Base-by-base conservation (phyloP, 2,888 invertebrate genomes). In the Caenorhabditis drosophilae region DNA sequence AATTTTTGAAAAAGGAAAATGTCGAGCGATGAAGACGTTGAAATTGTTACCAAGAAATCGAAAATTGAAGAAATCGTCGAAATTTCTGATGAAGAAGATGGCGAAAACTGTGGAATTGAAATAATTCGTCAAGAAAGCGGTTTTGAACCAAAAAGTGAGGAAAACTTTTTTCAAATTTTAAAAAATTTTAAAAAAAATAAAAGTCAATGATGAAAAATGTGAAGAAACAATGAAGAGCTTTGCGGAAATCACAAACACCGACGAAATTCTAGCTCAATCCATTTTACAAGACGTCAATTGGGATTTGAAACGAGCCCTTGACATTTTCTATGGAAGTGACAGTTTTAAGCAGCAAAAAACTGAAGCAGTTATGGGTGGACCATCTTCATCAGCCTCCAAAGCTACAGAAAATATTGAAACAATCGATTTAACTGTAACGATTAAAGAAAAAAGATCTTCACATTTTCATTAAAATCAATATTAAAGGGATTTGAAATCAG, bases 251-350 rank as follows among this genome's bases (percentile, higher is more conserved):
- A 88, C 88, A 1, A 84, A 84, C 12, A 87, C 87, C 1, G 87
- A 88, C 78, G 85, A 85, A 23, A 87, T 87, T 1, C 84, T 86
- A 55, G 88, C 88, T 2, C 87, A 87, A 84, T 87, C 86, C 70
- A 87, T 85, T 78, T 82, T 88, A 22, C 88, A 88, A 75, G 87
- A 88, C 66, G 80, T 85, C 36, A 81, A 86, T 7, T 88, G 88
- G 88, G 80, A 87, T 74, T 72, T 88, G 6, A 84, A 87, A 77
- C 86, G 86, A 75, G 71, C 67, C n/a, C 25, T 71, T 35, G 59
- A 71, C 23, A 62, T 62, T 6, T 71, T 64, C 47, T 71, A 54
- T 23, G 63, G 67, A 2, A 44, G 50, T 20, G 60, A 69, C 0
- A 61, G 51, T 4, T 64, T 50, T 35, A 45, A 49, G 51, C 51